Evolutionary conservation across 2,888 invertebrate genomes (phyloP), one percentile per base, ranked within the genome.

Genomic region (Eudasyphora cyanicolor): DNA sequence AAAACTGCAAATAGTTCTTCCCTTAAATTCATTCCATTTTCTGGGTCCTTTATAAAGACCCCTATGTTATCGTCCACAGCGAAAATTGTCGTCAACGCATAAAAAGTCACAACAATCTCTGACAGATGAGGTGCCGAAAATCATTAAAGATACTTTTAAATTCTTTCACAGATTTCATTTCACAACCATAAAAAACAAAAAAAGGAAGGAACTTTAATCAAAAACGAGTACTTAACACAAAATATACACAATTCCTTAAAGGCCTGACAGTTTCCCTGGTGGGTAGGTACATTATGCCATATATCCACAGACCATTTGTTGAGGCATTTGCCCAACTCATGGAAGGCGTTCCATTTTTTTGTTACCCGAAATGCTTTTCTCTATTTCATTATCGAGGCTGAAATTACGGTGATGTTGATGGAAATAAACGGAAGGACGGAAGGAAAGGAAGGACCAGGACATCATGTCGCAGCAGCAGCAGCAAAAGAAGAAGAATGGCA

Each of bases 221-320:
- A 64, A 27, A 14, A 32, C n/a, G 35, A 57, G 32, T 60, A 14
- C 21, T 24, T 67, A 14, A 42, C 38, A 67, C 38, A 21, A 67
- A 67, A 67, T 67, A 42, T 42, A 67, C 29, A 21, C 21, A 67
- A 67, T 67, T 42, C 38, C 42, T 67, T 67, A 24, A 67, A 67
- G 17, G 67, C 17, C 54, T 24, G 21, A 4, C 32, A 4, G 49
- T 17, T 17, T 24, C 10, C 54, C 49, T n/a, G 32, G 32, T 8
- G 32, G 32, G n/a, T n/a, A n/a, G 32, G 32, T 32, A 49, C 57
- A 57, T 27, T 27, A 14, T 21, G 57, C 27, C 57, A 27, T 57
- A 27, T 57, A 38, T 24, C 27, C 57, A 27, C 27, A 27, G 24
- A 38, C 21, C 67, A 21, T 67, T 21, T 32, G 35, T 2, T 17